Conservation (phyloP, 2,113 vertebrate genomes). For the Uria aalge region DNA sequence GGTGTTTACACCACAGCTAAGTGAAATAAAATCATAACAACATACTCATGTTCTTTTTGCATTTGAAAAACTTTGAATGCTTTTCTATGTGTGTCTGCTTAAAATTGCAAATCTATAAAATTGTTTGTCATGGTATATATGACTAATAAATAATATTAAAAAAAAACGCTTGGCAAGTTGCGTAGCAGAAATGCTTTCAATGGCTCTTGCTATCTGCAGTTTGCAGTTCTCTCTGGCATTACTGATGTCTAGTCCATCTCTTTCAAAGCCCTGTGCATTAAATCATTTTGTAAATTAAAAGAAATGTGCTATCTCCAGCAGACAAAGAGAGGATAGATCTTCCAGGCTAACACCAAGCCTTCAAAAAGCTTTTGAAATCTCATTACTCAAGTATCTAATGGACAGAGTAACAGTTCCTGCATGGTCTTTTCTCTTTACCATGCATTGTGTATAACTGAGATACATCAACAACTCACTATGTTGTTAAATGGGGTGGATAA, state of each 20-base stretch:
- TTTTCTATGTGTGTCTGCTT: not conserved
- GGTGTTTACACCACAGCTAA: not conserved
- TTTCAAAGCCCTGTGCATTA: not conserved
- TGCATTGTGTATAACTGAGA: not conserved
- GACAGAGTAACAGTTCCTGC: not conserved
- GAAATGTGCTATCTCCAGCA: not conserved
- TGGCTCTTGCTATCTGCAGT: not conserved
- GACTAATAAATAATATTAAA: not conserved
- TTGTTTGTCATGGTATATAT: not conserved
- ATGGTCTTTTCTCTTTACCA: not conserved
- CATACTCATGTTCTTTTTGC: not conserved
- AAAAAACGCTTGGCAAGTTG: not conserved
- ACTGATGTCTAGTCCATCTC: not conserved
- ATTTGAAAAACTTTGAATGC: not conserved
- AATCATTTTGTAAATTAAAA: conserved; percentile 19
- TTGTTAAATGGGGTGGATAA: not conserved
- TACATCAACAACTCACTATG: not conserved
- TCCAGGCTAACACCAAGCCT: not conserved
- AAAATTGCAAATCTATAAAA: not conserved
- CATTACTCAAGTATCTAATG: conserved; percentile 16
- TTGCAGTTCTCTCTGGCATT: not conserved
- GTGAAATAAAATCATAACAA: not conserved
- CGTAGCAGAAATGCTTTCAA: not conserved
- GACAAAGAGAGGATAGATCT: not conserved
- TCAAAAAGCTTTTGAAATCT: conserved; percentile 27